Conservation (phyloP, 2,797 vertebrate genomes). For the Eulemur albifrons region DNA sequence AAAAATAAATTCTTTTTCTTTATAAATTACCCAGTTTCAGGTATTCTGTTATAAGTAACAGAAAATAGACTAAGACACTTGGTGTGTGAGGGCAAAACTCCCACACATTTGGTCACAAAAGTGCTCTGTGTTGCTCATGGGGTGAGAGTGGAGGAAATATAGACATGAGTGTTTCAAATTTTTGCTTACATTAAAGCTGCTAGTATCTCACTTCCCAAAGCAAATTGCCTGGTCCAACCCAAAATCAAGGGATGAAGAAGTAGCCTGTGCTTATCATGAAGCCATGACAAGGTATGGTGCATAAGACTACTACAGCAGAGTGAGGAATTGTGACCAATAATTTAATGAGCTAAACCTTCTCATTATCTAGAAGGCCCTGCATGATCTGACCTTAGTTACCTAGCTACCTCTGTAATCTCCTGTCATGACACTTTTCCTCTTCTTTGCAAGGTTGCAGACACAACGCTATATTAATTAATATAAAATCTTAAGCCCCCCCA, state of each 20-base stretch:
- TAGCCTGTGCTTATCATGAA: neutral
- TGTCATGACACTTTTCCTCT: neutral
- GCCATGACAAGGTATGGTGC: neutral
- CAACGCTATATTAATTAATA: neutral
- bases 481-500: neutral
- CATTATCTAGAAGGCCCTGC: neutral
- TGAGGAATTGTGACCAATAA: neutral
- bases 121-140: neutral
- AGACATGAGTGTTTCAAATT: neutral
- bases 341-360: neutral
- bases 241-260: neutral
- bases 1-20: neutral
- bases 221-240: neutral
- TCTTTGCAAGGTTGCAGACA: neutral
- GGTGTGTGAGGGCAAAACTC: neutral
- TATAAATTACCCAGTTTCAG: neutral
- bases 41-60: neutral
- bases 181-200: neutral
- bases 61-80: neutral
- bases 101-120: neutral
- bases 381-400: neutral
- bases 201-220: neutral
- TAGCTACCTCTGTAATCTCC: neutral
- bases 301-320: neutral
- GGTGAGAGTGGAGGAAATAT: neutral